Evolutionary conservation across 2,113 vertebrate genomes (phyloP).

Genomic region (Nymphicus hollandicus): DNA sequence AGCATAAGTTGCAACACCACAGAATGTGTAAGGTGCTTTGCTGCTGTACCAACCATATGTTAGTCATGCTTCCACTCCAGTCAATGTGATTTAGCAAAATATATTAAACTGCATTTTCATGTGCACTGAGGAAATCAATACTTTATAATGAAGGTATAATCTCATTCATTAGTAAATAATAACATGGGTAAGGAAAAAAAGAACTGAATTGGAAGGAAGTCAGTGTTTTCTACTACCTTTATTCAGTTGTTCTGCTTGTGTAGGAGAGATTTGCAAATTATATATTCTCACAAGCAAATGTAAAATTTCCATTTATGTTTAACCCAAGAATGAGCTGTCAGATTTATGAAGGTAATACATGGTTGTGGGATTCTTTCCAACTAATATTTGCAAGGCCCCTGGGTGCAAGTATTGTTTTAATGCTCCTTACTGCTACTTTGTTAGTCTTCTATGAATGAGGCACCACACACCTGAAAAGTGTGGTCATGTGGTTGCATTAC

Average conservation of each 20-base stretch:
- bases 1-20: background rate
- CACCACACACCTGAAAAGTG: background rate
- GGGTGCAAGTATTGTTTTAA: background rate
- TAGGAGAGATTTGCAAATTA: constrained; percentile 6
- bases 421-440: background rate
- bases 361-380: background rate
- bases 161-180: background rate
- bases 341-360: background rate
- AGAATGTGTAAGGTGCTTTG: background rate
- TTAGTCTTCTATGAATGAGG: background rate
- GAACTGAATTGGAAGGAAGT: background rate
- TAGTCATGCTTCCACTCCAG: background rate
- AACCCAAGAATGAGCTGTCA: constrained; percentile 1
- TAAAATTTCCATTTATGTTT: background rate
- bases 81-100: background rate
- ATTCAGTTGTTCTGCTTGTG: background rate
- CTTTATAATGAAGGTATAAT: background rate
- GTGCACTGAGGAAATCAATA: background rate
- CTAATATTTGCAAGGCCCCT: background rate
- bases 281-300: background rate
- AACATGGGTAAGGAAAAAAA: background rate
- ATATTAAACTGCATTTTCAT: background rate
- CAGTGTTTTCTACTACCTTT: background rate
- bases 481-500: background rate
- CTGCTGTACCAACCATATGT: background rate